Percentiles rank a stretch among this genome's conserved stretches.
phyloP scores from a whole-genome alignment of 2,113 vertebrate genomes.

The Nannospalax galili region DNA sequence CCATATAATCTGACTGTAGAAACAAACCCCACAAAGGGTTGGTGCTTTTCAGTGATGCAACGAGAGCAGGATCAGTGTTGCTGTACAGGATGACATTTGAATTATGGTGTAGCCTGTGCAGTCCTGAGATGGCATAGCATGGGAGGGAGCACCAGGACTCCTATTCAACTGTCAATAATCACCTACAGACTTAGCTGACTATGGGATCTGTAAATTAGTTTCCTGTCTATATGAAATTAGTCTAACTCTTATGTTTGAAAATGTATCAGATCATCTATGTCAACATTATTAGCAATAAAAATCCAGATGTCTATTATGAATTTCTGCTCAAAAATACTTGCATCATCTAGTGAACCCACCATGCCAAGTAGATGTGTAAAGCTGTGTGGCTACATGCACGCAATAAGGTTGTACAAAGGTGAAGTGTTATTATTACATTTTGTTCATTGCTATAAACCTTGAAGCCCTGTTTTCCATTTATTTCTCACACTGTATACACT shows the following conservation, averaged over 20 bases:
- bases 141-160: not conserved
- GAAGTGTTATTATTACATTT: no score
- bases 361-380: no score
- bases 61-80: not conserved
- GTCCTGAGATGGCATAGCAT: no score
- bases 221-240: not conserved
- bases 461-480: no score
- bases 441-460: no score
- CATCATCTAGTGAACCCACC: no score
- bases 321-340: no score
- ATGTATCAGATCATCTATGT: not conserved
- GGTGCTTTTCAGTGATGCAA: not conserved
- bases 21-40: not conserved
- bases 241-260: not conserved
- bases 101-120: not conserved
- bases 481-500: no score
- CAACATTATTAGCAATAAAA: not conserved
- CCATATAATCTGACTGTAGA: not conserved
- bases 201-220: not conserved
- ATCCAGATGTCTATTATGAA: not conserved
- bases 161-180: not conserved
- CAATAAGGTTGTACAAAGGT: no score
- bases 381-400: no score
- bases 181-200: not conserved
- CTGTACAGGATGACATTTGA: not conserved